phyloP scores from a whole-genome alignment of 1,140 invertebrate species.

The Aporrectodea caliginosa region DNA sequence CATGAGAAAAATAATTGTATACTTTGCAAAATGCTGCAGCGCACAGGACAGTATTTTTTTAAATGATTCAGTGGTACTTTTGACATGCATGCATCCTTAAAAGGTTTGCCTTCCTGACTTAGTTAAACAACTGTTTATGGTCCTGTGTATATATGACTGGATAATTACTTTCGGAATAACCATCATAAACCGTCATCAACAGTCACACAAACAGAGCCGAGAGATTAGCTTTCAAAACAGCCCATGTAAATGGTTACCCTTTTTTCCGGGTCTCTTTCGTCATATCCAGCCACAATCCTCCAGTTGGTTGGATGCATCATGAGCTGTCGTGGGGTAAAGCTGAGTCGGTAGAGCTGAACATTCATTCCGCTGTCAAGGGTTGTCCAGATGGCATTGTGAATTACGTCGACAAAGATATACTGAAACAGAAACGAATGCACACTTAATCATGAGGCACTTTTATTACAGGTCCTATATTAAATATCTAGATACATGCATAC shows the following conservation, averaged over 20 bases:
- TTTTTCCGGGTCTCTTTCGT: conserved; percentile 64
- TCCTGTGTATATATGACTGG: neutral
- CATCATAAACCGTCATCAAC: neutral
- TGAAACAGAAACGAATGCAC: conserved; percentile 47
- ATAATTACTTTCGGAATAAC: neutral
- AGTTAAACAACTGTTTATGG: neutral
- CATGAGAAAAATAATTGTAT: too few relatives aligned
- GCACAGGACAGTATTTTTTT: too few relatives aligned
- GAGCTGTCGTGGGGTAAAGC: conserved; percentile 73
- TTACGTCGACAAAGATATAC: conserved; percentile 79
- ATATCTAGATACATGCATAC: neutral
- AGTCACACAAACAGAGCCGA: neutral
- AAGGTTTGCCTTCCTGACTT: neutral
- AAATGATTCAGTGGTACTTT: too few relatives aligned
- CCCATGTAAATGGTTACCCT: neutral
- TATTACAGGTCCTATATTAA: neutral
- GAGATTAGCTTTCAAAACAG: neutral
- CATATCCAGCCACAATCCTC: conserved; percentile 64
- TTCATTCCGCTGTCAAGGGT: conserved; percentile 69
- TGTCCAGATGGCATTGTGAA: conserved; percentile 72
- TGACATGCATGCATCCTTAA: too few relatives aligned
- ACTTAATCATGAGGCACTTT: neutral
- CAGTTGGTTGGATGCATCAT: conserved; percentile 68
- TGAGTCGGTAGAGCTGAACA: conserved; percentile 62
- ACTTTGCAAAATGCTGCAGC: too few relatives aligned